Evolutionary conservation across 2,797 vertebrate species (phyloP).

Genomic region (Hydrocynus forskahlii): DNA sequence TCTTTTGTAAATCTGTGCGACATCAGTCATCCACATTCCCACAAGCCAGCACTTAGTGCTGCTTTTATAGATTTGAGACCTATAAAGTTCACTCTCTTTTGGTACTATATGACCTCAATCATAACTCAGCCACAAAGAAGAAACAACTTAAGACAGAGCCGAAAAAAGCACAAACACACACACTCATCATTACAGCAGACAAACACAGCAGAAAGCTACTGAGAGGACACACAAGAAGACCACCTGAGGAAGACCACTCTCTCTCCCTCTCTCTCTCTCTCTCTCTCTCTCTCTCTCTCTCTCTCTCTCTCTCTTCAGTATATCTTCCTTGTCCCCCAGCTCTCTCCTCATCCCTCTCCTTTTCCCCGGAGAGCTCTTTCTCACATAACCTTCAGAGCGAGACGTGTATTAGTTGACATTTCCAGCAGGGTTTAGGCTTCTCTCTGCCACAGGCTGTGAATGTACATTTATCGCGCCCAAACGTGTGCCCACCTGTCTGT

Average conservation of each 20-base stretch:
- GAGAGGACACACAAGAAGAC: constrained; percentile 41
- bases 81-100: no score
- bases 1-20: no score
- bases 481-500: constrained; percentile 67
- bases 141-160: no score
- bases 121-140: neutral
- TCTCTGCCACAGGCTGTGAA: constrained; percentile 53
- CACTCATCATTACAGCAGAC: constrained; percentile 30
- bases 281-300: neutral
- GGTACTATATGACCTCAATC: neutral
- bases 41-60: no score
- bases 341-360: constrained; percentile 49
- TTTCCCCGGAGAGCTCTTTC: constrained; percentile 45
- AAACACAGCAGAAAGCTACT: constrained; percentile 29
- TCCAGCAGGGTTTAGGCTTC: constrained; percentile 54
- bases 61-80: no score
- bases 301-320: neutral
- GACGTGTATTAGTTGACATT: constrained; percentile 67
- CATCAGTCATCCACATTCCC: no score
- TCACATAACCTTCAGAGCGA: constrained; percentile 64
- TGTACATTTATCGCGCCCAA: constrained; percentile 63
- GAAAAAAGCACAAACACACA: neutral
- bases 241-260: constrained; percentile 1
- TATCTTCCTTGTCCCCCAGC: constrained; percentile 33
- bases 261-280: constrained; percentile 24